Conservation (phyloP, 2,113 vertebrate genomes). For the Anhinga anhinga region DNA sequence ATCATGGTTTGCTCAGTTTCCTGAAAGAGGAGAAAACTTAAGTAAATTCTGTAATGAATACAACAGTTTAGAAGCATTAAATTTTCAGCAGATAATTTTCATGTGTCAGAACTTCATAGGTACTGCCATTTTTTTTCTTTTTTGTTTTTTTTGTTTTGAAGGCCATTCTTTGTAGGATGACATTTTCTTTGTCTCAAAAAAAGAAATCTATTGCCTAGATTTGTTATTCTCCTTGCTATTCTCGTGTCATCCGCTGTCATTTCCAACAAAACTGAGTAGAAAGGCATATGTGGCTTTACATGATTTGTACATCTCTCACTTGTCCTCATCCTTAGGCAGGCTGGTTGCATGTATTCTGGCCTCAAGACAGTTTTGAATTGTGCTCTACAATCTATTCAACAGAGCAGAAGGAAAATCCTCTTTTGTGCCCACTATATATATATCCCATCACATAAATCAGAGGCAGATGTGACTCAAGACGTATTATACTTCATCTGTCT, state of each 20-base stretch:
- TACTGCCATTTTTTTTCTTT: background rate
- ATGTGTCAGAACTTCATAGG: background rate
- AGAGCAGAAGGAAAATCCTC: background rate
- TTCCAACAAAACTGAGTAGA: background rate
- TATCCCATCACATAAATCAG: background rate
- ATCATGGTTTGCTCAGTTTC: background rate
- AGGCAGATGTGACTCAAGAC: background rate
- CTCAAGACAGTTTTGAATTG: background rate
- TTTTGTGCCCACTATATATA: background rate
- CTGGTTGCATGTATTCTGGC: background rate
- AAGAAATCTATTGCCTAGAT: background rate
- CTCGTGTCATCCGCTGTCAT: background rate
- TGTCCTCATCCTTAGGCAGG: background rate
- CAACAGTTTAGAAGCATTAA: background rate
- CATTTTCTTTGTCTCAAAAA: background rate
- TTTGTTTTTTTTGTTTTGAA: background rate
- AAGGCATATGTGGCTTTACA: fast-evolving
- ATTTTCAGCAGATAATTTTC: background rate
- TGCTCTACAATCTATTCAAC: background rate
- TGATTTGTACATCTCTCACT: background rate
- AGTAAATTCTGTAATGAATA: background rate
- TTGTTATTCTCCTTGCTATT: background rate
- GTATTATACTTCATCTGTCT: background rate
- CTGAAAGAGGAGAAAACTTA: background rate
- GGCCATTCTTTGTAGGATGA: background rate